Evolutionary conservation across 2,888 invertebrate species (phyloP), one percentile per base, ranked within the genome.

Genomic region (Tenthredo notha): DNA sequence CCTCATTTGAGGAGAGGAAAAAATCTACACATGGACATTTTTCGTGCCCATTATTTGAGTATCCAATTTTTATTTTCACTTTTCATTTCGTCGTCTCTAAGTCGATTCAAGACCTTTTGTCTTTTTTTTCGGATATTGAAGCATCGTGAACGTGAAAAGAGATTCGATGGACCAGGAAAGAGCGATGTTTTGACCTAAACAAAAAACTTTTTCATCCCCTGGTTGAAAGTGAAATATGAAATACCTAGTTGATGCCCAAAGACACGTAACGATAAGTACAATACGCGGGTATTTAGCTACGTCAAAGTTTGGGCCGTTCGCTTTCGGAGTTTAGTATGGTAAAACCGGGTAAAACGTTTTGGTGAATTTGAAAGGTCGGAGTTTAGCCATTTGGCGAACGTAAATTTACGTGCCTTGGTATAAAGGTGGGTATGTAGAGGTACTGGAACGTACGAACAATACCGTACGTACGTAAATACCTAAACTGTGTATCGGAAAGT

Each of bases 401-500:
- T 61, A 61, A 25, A 61, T 61, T 61, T 61, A 61, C 25, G 61
- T 61, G 61, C 61, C 61, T 54, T 15, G 47, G 47, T 47, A 58
- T n/a, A 21, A 6, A 58, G 58, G 50, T 54, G 50, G 50, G 18
- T 15, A 4, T 1, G 15, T 54, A 54, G 7, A 58, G 58, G 58
- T 58, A 29, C 21, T 15, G 33, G 4, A 67, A 25, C 21, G 15
- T 67, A 29, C 33, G 29, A 33, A 67, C 6, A 18, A 10, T 25
- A 61, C 25, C 25, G 54, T 61, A 61, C 25, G 61, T 61, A 61
- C 61, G 61, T 61, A 61, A 61, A 61, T 61, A 12, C 61, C 61
- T 61, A 61, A 61, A 61, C 61, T 61, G 61, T 61, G 61, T 61
- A 61, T 61, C 61, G 61, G 67, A 67, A 67, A 67, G 67, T 67